phyloP scores from a whole-genome alignment of 2,113 vertebrate species.

The Proteles cristata region DNA sequence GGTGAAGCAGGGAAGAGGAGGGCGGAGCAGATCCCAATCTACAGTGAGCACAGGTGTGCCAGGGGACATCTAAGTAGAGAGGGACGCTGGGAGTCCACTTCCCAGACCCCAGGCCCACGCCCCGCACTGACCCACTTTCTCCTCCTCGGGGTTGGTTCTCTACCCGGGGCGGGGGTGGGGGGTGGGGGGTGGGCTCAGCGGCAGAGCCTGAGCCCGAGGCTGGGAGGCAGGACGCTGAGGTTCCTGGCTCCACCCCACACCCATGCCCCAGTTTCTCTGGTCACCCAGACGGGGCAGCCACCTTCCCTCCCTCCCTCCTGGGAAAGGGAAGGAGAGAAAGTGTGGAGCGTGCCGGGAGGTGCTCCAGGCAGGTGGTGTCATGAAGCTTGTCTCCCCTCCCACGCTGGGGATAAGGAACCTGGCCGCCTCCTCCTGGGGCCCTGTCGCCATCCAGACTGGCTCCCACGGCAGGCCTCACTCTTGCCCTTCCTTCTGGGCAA shows the following conservation, averaged over 20 bases:
- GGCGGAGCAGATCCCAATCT: neutral
- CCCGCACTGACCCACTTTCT: slow-evolving; percentile 61
- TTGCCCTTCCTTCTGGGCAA: neutral
- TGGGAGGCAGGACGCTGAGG: slow-evolving; percentile 61
- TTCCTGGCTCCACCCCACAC: slow-evolving; percentile 67
- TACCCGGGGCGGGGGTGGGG: neutral
- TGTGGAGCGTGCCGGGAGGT: slow-evolving; percentile 45
- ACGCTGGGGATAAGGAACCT: slow-evolving; percentile 43
- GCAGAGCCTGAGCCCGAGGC: slow-evolving; percentile 58
- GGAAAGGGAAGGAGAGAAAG: slow-evolving; percentile 76
- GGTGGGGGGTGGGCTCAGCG: neutral
- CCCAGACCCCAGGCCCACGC: neutral
- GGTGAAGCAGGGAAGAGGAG: neutral
- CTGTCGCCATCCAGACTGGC: neutral
- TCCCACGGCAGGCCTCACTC: neutral
- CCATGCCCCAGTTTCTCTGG: slow-evolving; percentile 80
- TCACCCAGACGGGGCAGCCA: slow-evolving; percentile 64
- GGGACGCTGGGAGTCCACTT: neutral
- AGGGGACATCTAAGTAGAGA: neutral
- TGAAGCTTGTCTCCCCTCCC: slow-evolving; percentile 56
- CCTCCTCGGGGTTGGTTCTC: neutral
- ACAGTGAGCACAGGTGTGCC: neutral
- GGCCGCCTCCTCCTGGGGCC: neutral
- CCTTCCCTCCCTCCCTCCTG: slow-evolving; percentile 45
- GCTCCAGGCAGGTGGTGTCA: slow-evolving; percentile 59